Conservation (phyloP, 2,113 vertebrate species). For the Tragelaphus strepsiceros region DNA sequence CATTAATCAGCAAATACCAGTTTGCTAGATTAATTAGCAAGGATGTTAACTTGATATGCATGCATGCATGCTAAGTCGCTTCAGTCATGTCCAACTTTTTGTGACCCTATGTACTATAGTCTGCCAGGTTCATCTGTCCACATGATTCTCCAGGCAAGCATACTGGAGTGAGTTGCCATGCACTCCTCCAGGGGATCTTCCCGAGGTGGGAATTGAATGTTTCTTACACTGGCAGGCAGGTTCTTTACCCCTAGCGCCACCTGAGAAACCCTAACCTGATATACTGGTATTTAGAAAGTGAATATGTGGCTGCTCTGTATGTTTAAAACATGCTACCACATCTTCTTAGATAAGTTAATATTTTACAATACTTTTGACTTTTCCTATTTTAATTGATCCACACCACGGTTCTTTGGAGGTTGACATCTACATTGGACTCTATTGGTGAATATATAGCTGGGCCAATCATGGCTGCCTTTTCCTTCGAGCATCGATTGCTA, state of each 20-base stretch:
- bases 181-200: neutral
- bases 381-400: neutral
- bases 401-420: neutral
- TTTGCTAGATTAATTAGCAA: slow-evolving; percentile 17
- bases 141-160: neutral
- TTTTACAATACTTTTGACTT: neutral
- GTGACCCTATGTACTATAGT: neutral
- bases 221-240: neutral
- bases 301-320: neutral
- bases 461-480: neutral
- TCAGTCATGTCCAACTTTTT: neutral
- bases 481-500: neutral
- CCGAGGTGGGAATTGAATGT: neutral
- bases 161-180: neutral
- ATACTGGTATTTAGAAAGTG: neutral
- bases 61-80: neutral
- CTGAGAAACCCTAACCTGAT: neutral
- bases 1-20: neutral
- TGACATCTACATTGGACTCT: neutral
- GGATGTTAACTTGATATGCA: neutral
- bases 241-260: neutral
- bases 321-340: neutral
- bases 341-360: neutral
- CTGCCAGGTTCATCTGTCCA: neutral
- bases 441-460: neutral